Conservation (phyloP, 2,888 invertebrate species). For the Gari tellinella region DNA sequence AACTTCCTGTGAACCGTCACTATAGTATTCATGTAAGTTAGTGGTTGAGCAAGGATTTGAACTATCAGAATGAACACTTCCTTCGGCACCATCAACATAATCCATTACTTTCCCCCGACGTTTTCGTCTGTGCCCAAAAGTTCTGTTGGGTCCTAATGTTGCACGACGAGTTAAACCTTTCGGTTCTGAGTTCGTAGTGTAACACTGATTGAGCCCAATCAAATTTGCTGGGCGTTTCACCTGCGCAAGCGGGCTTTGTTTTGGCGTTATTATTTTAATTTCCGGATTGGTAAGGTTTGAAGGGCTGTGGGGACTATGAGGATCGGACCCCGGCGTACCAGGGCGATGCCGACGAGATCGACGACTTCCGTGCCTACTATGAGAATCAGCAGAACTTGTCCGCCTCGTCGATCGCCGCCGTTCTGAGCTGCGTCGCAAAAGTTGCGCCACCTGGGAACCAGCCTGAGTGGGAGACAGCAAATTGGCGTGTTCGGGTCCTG, state of each 20-base stretch:
- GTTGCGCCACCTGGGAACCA: slow-evolving; percentile 52
- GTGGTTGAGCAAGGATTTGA: slow-evolving; percentile 75
- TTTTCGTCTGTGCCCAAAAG: slow-evolving; percentile 25
- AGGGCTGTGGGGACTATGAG: slow-evolving; percentile 68
- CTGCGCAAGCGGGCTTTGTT: slow-evolving; percentile 61
- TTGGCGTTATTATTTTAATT: slow-evolving; percentile 68
- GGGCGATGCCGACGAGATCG: slow-evolving; percentile 50
- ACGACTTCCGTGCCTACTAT: slow-evolving; percentile 52
- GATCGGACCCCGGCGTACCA: slow-evolving; percentile 59
- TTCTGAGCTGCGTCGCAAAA: slow-evolving; percentile 53
- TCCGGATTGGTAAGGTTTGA: slow-evolving; percentile 59
- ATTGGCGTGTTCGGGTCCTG: slow-evolving; percentile 35
- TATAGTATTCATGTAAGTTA: slow-evolving; percentile 58
- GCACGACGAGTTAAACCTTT: slow-evolving; percentile 56
- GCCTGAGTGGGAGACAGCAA: slow-evolving; percentile 62
- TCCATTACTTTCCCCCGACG: slow-evolving; percentile 32
- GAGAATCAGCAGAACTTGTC: slow-evolving; percentile 46
- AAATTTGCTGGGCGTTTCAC: slow-evolving; percentile 70
- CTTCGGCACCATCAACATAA: slow-evolving; percentile 46
- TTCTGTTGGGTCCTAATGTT: slow-evolving; percentile 41
- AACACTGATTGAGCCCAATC: slow-evolving; percentile 69
- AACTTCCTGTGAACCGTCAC: slow-evolving; percentile 61
- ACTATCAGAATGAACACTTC: slow-evolving; percentile 66
- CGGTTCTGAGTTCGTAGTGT: slow-evolving; percentile 61
- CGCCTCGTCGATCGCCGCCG: slow-evolving; percentile 36